Evolutionary conservation across 2,888 invertebrate genomes (phyloP).

Genomic region (Gastracanthus pulcherrimus): DNA sequence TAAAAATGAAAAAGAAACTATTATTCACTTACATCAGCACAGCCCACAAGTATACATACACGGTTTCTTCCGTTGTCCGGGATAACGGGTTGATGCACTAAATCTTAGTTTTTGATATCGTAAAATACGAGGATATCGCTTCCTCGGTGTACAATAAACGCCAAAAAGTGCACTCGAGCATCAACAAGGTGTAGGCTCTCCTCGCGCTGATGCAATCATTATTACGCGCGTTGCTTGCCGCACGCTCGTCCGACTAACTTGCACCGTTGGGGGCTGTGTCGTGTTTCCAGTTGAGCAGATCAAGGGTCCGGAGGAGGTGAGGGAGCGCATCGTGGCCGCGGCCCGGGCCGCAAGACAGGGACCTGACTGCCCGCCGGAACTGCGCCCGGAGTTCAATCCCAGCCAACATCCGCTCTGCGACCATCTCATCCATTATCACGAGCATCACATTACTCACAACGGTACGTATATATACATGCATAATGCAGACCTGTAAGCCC

Average conservation of each 20-base stretch:
- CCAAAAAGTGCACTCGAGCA: too few species aligned
- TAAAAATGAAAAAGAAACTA: too few species aligned
- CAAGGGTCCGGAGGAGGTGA: slow-evolving; percentile 84
- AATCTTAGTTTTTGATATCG: too few species aligned
- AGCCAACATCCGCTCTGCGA: slow-evolving; percentile 76
- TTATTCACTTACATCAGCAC: too few species aligned
- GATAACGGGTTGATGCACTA: too few species aligned
- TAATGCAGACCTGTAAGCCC: not conserved
- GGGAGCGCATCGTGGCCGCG: slow-evolving; percentile 84
- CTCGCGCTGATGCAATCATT: too few species aligned
- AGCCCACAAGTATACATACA: too few species aligned
- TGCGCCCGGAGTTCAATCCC: slow-evolving; percentile 76
- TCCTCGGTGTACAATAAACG: too few species aligned
- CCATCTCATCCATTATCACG: slow-evolving; percentile 75
- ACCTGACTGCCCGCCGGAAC: slow-evolving; percentile 81
- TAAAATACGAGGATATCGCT: too few species aligned
- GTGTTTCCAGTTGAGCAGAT: slow-evolving; percentile 85
- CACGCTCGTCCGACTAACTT: not conserved
- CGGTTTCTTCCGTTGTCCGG: too few species aligned
- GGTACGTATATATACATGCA: slow-evolving; percentile 62
- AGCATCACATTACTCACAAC: slow-evolving; percentile 75
- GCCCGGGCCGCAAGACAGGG: slow-evolving; percentile 82
- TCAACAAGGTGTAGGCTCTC: not conserved
- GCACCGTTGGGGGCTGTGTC: not conserved
- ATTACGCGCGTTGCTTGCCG: not conserved